These are phyloP conservation scores for Scleropages formosus DNA, from an alignment of 2,797 vertebrate species.

Conservation along the genomic window DNA sequence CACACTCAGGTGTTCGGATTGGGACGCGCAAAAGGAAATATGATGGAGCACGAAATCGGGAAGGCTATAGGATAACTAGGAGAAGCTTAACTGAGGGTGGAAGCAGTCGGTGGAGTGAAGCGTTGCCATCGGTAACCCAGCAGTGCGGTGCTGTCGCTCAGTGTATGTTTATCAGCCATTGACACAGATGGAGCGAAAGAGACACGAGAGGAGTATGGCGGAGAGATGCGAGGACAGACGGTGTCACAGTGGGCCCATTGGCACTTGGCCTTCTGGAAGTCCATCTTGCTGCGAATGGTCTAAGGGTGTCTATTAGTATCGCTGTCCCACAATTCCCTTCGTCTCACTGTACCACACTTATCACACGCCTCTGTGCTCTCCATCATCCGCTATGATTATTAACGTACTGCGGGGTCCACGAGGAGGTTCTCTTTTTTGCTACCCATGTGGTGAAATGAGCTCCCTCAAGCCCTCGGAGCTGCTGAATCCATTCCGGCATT, in stretches of 20 bases:
- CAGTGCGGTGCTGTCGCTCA: slow-evolving; percentile 16
- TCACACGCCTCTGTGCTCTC: slow-evolving; percentile 32
- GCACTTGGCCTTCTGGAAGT: slow-evolving; percentile 61
- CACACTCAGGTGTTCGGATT: neutral
- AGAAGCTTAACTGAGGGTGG: neutral
- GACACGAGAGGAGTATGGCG: slow-evolving; percentile 30
- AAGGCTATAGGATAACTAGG: neutral
- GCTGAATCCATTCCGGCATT: no score
- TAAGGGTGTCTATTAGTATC: slow-evolving; percentile 55
- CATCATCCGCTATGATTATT: neutral
- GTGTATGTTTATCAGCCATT: slow-evolving; percentile 25
- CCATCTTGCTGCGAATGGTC: slow-evolving; percentile 62
- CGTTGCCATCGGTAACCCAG: slow-evolving; percentile 8
- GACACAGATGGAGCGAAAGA: slow-evolving; percentile 41
- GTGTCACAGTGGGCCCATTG: slow-evolving; percentile 66
- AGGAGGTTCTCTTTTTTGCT: no score
- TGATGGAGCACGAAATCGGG: neutral
- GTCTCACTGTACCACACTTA: slow-evolving; percentile 41
- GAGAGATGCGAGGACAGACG: slow-evolving; percentile 57
- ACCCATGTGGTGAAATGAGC: no score
- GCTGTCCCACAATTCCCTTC: slow-evolving; percentile 29
- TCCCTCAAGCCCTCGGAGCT: no score
- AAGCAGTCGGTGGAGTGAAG: neutral
- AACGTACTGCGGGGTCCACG: neutral
- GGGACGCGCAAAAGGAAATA: slow-evolving; percentile 3